phyloP scores from a whole-genome alignment of 2,797 vertebrate species.

The Margarornis squamiger region DNA sequence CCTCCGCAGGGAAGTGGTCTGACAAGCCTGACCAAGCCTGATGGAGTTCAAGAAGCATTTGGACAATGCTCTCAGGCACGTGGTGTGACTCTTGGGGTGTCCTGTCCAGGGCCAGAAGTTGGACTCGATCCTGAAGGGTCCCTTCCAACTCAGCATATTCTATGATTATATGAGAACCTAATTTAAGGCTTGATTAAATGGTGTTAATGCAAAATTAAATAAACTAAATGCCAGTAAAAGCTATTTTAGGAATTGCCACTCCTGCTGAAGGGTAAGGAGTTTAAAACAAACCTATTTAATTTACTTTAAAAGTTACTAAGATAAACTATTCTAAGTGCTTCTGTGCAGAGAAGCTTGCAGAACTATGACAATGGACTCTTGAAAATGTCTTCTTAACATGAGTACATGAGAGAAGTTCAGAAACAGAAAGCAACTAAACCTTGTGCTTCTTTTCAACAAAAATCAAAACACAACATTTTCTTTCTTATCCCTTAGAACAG shows the following conservation, averaged over 20 bases:
- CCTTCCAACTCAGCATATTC: background rate
- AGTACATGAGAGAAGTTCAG: background rate
- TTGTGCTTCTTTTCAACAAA: background rate
- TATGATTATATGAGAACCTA: background rate
- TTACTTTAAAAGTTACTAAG: constrained; percentile 29
- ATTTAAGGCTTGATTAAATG: constrained; percentile 54
- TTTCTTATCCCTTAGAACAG: background rate
- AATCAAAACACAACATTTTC: background rate
- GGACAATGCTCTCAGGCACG: background rate
- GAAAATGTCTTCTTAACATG: background rate
- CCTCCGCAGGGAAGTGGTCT: background rate
- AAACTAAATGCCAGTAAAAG: constrained; percentile 9
- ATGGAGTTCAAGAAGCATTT: background rate
- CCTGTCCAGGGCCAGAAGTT: background rate
- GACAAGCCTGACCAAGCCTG: background rate
- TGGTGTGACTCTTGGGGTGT: background rate
- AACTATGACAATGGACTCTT: background rate
- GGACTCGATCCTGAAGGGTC: background rate
- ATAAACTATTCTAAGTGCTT: constrained; percentile 48
- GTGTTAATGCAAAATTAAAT: constrained; percentile 20
- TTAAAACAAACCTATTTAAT: constrained; percentile 31
- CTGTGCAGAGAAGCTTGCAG: background rate
- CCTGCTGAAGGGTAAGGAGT: background rate
- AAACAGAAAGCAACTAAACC: background rate
- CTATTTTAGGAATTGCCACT: constrained; percentile 32